These are phyloP conservation scores for Mongoloraphidia duomilia DNA, from an alignment of 2,888 invertebrate genomes.

Conservation along the genomic window DNA sequence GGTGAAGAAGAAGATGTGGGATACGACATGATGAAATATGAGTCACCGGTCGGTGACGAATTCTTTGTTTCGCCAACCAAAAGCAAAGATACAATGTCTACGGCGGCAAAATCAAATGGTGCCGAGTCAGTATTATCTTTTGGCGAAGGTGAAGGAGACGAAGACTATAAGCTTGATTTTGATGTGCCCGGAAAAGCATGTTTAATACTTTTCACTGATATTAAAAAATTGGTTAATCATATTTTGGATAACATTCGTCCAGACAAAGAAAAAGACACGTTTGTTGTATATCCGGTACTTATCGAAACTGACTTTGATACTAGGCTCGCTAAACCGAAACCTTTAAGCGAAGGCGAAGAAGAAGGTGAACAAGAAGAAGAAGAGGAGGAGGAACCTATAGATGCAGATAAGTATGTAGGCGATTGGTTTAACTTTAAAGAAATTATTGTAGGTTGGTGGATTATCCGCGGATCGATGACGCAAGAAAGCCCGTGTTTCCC, in stretches of 20 bases:
- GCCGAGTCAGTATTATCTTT: not conserved
- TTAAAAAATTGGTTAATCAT: no score
- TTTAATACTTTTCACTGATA: not conserved
- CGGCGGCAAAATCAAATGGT: no score
- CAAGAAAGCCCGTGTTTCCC: constrained; percentile 23
- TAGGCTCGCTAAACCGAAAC: no score
- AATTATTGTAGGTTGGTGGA: constrained; percentile 26
- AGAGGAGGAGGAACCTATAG: constrained; percentile 3
- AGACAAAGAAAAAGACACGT: no score
- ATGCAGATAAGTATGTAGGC: constrained; percentile 18
- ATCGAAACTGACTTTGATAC: no score
- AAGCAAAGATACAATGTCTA: no score
- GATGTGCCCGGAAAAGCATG: not conserved
- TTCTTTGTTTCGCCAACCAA: no score
- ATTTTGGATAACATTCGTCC: no score
- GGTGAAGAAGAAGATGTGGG: no score
- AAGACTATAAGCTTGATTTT: not conserved
- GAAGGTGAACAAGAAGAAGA: constrained; percentile 3
- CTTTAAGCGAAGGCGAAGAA: constrained; percentile 2
- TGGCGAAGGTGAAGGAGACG: not conserved
- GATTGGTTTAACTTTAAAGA: constrained; percentile 28
- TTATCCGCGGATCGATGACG: constrained; percentile 23
- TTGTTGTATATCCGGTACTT: no score
- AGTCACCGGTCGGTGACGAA: no score
- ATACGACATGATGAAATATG: no score